Percentiles rank a stretch among this genome's conserved stretches.
Evolutionary conservation across 2,888 invertebrate genomes (phyloP).

Genomic region (Antheraea yamamai): DNA sequence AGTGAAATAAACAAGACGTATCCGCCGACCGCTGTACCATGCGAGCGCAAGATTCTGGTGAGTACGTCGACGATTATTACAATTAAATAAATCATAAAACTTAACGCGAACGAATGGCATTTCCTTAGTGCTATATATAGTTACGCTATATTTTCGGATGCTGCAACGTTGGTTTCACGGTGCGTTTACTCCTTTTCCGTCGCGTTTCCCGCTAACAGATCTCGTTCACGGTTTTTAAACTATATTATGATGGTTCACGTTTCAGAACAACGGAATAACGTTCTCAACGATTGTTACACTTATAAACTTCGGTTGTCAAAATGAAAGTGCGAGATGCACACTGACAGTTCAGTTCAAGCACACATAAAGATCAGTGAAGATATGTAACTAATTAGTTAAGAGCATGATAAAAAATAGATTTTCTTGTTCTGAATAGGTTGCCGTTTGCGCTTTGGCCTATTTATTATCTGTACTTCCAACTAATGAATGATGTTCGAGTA

Average conservation of each 20-base stretch:
- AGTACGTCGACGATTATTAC: slow-evolving; percentile 42
- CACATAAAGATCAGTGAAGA: slow-evolving; percentile 41
- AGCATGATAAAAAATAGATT: slow-evolving; percentile 66
- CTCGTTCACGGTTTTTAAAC: neutral
- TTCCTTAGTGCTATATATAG: slow-evolving; percentile 56
- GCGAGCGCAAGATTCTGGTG: slow-evolving; percentile 80
- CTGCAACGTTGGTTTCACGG: slow-evolving; percentile 59
- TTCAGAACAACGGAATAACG: neutral
- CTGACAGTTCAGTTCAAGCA: slow-evolving; percentile 29
- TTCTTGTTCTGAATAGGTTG: slow-evolving; percentile 55
- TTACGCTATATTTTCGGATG: slow-evolving; percentile 66
- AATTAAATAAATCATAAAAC: slow-evolving; percentile 22
- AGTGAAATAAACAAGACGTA: slow-evolving; percentile 69
- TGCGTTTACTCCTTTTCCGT: slow-evolving; percentile 40
- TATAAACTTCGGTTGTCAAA: slow-evolving; percentile 25
- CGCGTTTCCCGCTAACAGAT: slow-evolving; percentile 18
- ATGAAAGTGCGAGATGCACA: slow-evolving; percentile 55
- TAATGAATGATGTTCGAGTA: slow-evolving; percentile 39
- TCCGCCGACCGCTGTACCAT: slow-evolving; percentile 59
- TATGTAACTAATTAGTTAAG: slow-evolving; percentile 57
- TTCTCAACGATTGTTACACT: neutral
- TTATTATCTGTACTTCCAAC: slow-evolving; percentile 54
- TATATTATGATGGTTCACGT: neutral
- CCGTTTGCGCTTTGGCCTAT: slow-evolving; percentile 59
- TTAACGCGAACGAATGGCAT: slow-evolving; percentile 29